Evolutionary conservation across 2,888 invertebrate genomes (phyloP), one percentile per base, ranked within the genome.

Genomic region (Agrochola circellaris): DNA sequence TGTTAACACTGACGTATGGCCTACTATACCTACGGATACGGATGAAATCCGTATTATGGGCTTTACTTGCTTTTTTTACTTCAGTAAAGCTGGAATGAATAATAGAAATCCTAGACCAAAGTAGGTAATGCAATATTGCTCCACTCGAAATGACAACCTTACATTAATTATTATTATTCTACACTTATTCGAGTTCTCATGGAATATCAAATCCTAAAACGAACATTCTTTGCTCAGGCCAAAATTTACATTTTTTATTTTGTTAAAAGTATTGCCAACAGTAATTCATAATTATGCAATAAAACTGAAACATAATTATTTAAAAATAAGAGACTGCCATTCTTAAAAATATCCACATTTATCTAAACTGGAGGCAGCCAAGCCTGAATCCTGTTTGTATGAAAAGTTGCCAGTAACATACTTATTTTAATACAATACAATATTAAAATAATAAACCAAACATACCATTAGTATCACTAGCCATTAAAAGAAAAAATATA

Each of bases 131-230:
- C 42, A 68, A 76, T 69, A 77, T 78, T 84, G 73, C 81, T 82
- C 61, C 78, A 75, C 76, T 79, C 67, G 11, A 85, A 80, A 80
- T 70, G 11, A 48, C 65, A 45, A 82, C 42, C 73, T 80, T 79
- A 85, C 51, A 79, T 70, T 66, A 51, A 67, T 82, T 74, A 82
- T 75, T 75, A 76, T 75, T 75, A 78, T 71, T 71, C 77, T 83
- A 87, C 79, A 88, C 85, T 90, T 89, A 91, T 85, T 89, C 83
- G 85, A 92, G 86, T 87, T 83, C 82, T 76, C 74, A 80, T 81
- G 71, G 68, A 88, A 90, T 90, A 92, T 93, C 92, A 93, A 93
- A 93, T 93, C 88, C 91, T 87, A 90, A 84, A 81, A 88, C 82
- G 77, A 87, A 80, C 79, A 75, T 67, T 79, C 51, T 58, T 58